phyloP scores from a whole-genome alignment of 2,113 vertebrate species.

The Steatornis caripensis region DNA sequence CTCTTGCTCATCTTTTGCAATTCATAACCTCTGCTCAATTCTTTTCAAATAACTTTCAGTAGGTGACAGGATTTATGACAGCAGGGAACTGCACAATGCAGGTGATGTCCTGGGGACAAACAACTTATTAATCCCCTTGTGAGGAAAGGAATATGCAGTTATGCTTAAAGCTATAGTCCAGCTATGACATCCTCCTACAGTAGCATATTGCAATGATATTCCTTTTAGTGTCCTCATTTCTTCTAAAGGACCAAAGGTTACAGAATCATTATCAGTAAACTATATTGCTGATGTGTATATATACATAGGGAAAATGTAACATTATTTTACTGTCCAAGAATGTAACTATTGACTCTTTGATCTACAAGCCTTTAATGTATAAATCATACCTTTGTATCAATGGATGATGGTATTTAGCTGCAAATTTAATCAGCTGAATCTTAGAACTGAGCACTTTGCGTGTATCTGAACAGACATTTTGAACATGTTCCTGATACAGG shows the following conservation, averaged over 20 bases:
- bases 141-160: background rate
- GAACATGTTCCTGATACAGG: constrained; percentile 52
- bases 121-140: background rate
- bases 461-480: background rate
- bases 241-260: background rate
- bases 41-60: background rate
- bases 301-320: background rate
- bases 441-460: background rate
- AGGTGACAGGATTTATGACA: background rate
- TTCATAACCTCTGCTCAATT: background rate
- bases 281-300: background rate
- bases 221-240: background rate
- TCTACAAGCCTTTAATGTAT: background rate
- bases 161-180: background rate
- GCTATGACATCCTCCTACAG: background rate
- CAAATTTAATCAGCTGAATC: background rate
- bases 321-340: background rate
- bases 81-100: background rate
- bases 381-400: background rate
- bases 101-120: background rate
- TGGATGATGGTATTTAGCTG: fast-evolving
- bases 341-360: background rate
- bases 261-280: background rate
- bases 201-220: background rate
- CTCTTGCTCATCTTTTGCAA: background rate